Evolutionary conservation across 1,140 invertebrate genomes (phyloP), one percentile per base, ranked within the genome.

Genomic region (Centruroides vittatus): DNA sequence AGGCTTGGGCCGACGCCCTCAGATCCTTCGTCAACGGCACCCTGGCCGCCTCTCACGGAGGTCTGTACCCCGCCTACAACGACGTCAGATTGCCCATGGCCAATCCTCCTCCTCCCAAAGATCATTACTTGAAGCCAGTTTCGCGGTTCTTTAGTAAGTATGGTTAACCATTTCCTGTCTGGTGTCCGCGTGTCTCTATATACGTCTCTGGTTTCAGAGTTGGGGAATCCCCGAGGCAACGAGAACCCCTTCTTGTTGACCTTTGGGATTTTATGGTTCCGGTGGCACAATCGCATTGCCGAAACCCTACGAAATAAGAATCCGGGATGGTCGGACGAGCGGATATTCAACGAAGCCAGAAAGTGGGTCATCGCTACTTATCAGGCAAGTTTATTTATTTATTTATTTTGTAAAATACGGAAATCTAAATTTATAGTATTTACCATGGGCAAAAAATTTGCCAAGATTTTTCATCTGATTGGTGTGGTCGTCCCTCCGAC

Each of bases 201-300:
- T 23, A 23, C 23, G 23, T 61, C 62, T 59, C 52, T 55, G 51
- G 56, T 48, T 52, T 36, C 62, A 84, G 82, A 78, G 66, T 67
- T 84, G 23, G 82, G 82, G 47, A 81, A 84, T 69, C 76, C 76
- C 5, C 71, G 81, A 64, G 78, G 78, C 3, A 82, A 83, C 69
- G 80, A 82, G 72, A 83, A 78, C 67, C 73, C 78, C 8, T 80
- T 79, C 64, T 67, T 80, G 4, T 65, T 79, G 41, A 74, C 75
- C 5, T 78, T 83, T 60, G 78, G 78, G 13, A 69, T 83, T 11
- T 61, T 84, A 49, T 81, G 81, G 73, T 82, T 80, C 67, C 75
- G 80, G 3, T 83, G 79, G 78, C 82, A 84, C 67, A 84, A 84
- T 70, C 64, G 69, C 36, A 47, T 83, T 13, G 82, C 81, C 1